These are phyloP conservation scores for Aptenodytes forsteri DNA, from an alignment of 2,113 vertebrate species.

Conservation along the genomic window DNA sequence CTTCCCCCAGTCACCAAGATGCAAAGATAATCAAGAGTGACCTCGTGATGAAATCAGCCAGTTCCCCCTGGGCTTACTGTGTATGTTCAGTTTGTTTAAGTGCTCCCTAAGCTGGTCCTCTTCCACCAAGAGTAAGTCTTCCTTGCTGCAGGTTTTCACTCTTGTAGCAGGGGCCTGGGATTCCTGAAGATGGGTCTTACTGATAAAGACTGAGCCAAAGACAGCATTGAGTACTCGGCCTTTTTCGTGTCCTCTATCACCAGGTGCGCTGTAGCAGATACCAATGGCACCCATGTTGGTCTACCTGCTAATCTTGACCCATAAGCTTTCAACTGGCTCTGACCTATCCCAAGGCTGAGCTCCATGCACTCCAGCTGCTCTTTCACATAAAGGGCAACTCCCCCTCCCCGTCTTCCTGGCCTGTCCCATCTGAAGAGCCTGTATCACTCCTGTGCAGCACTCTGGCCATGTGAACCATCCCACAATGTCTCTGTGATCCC, in stretches of 20 bases:
- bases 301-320: not conserved
- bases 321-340: not conserved
- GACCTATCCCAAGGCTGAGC: not conserved
- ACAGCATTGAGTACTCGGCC: not conserved
- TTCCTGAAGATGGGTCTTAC: not conserved
- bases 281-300: not conserved
- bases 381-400: not conserved
- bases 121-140: not conserved
- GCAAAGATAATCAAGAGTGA: not conserved
- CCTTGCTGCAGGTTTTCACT: not conserved
- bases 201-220: not conserved
- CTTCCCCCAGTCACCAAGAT: not conserved
- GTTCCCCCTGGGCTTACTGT: not conserved
- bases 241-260: not conserved
- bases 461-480: not conserved
- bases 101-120: not conserved
- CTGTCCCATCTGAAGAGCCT: not conserved
- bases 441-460: not conserved
- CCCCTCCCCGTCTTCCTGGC: not conserved
- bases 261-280: not conserved
- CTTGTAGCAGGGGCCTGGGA: not conserved
- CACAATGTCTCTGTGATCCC: no score
- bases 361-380: not conserved
- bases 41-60: not conserved
- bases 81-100: not conserved